Percentiles rank a stretch among this genome's conserved stretches.
Evolutionary conservation across 2,888 invertebrate species (phyloP).

Genomic region (Rhingia campestris): DNA sequence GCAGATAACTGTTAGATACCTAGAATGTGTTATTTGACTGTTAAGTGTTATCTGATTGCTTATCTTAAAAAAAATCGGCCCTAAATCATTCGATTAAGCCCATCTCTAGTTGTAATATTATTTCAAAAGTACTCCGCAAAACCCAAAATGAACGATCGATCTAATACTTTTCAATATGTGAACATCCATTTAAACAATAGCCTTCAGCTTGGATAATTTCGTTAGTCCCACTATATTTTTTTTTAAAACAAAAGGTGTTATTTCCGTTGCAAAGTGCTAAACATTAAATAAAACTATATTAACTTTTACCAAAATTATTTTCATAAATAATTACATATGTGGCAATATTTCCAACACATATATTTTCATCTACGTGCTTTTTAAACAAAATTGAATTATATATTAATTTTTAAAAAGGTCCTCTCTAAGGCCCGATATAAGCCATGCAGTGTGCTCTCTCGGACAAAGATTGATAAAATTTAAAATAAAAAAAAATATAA

Average conservation of each 20-base stretch:
- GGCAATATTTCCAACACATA: background rate
- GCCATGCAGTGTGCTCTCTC: constrained; percentile 83
- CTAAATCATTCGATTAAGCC: no score
- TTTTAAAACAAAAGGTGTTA: background rate
- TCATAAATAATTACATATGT: background rate
- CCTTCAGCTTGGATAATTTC: no score
- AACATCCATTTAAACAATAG: no score
- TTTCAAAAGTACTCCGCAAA: no score
- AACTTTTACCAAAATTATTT: background rate
- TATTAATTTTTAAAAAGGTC: constrained; percentile 25
- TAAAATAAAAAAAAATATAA: constrained; percentile 14
- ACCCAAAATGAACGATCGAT: no score
- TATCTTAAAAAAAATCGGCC: no score
- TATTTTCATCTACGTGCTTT: constrained; percentile 47
- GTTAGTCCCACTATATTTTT: no score
- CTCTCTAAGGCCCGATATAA: constrained; percentile 74
- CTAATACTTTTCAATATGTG: no score
- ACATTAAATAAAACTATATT: background rate
- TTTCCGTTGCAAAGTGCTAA: background rate
- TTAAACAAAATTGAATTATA: background rate
- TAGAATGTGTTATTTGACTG: no score
- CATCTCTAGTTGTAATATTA: no score
- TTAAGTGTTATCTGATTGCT: no score
- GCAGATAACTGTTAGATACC: no score
- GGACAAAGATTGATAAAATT: constrained; percentile 76